Conservation (phyloP, 2,113 vertebrate species). For the Callipepla squamata region DNA sequence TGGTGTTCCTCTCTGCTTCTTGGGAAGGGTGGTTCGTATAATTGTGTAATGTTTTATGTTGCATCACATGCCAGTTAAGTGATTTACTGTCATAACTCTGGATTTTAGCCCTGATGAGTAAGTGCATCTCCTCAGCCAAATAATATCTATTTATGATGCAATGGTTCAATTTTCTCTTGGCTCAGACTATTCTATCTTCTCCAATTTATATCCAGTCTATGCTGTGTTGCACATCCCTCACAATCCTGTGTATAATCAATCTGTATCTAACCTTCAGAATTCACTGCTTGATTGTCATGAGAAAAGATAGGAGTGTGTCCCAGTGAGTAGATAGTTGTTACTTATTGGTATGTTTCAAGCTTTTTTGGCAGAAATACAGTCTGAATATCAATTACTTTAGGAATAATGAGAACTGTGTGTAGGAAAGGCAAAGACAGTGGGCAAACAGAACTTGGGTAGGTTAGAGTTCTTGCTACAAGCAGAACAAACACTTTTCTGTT, state of each 20-base stretch:
- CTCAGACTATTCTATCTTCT: background rate
- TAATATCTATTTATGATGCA: background rate
- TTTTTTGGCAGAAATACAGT: background rate
- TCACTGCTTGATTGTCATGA: background rate
- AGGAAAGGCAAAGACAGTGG: background rate
- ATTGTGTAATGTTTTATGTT: background rate
- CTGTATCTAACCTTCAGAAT: background rate
- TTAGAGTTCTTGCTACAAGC: background rate
- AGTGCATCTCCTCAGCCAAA: background rate
- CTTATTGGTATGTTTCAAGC: background rate
- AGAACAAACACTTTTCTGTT: background rate
- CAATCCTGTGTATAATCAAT: background rate
- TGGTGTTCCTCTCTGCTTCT: background rate
- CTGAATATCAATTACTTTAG: background rate
- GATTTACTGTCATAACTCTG: background rate
- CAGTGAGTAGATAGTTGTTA: background rate
- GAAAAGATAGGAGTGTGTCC: background rate
- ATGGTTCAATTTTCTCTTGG: background rate
- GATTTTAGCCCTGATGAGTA: background rate
- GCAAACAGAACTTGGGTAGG: background rate
- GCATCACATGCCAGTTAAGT: background rate
- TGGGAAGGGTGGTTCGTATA: background rate
- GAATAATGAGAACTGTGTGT: background rate
- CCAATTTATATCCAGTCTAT: background rate
- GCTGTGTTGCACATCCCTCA: fast-evolving